Conservation (phyloP, 2,888 invertebrate species). For the Actias luna region DNA sequence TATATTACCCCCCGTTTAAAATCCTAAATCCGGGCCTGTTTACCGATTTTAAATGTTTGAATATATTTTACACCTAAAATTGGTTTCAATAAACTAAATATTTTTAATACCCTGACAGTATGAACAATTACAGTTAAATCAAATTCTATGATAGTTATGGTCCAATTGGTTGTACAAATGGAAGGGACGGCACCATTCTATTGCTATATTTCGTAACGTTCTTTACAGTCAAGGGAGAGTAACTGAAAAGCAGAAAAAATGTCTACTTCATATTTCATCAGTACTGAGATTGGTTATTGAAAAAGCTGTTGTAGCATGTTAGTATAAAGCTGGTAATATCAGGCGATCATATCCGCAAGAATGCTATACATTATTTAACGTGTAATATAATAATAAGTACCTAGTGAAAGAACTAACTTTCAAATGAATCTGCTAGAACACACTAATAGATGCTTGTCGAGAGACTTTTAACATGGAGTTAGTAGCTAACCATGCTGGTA, state of each 20-base stretch:
- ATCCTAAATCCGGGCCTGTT: background rate
- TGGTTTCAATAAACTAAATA: background rate
- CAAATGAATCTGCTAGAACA: no score
- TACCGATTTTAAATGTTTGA: background rate
- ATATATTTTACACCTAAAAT: background rate
- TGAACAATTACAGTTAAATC: background rate
- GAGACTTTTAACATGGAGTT: no score
- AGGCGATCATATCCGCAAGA: background rate
- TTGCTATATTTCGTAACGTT: background rate
- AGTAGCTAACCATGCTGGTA: no score
- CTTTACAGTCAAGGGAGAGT: background rate
- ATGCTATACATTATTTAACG: background rate
- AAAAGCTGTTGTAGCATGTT: background rate
- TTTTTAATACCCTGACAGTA: background rate
- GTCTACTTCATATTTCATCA: background rate
- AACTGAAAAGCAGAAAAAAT: constrained; percentile 4
- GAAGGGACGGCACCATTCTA: background rate
- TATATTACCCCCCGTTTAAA: background rate
- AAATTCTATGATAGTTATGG: background rate
- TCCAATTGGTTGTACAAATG: background rate
- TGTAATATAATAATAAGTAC: no score
- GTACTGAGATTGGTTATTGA: background rate
- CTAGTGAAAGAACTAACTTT: no score
- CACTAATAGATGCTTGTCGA: no score
- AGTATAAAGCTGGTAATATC: background rate